These are phyloP conservation scores for Tromatobia lineatoria DNA, from an alignment of 2,888 invertebrate genomes.

Conservation along the genomic window DNA sequence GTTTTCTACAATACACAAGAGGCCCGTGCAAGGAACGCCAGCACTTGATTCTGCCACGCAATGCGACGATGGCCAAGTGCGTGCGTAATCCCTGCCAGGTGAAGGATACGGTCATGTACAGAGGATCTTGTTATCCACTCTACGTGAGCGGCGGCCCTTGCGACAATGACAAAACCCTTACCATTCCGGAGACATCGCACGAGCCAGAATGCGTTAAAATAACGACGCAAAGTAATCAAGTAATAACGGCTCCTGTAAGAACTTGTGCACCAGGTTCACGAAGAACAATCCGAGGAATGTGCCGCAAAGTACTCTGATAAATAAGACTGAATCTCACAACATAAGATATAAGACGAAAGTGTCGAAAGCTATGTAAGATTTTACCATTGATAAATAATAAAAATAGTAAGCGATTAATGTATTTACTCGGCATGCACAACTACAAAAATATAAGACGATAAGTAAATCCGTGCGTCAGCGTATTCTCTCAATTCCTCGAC, in stretches of 20 bases:
- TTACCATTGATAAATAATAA: background rate
- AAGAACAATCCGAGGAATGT: slow-evolving; percentile 61
- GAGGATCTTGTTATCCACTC: slow-evolving; percentile 85
- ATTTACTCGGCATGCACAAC: background rate
- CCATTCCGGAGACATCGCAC: slow-evolving; percentile 87
- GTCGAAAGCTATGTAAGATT: background rate
- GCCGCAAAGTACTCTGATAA: slow-evolving; percentile 52
- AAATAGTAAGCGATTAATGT: background rate
- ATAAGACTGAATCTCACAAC: background rate
- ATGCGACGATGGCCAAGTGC: slow-evolving; percentile 87
- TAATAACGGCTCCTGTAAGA: slow-evolving; percentile 63
- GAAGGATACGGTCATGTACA: slow-evolving; percentile 86
- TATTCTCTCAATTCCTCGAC: slow-evolving; percentile 16
- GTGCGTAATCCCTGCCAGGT: slow-evolving; percentile 87
- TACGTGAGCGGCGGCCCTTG: slow-evolving; percentile 85
- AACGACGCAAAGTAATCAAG: slow-evolving; percentile 42
- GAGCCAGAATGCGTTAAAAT: slow-evolving; percentile 86
- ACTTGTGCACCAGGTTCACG: slow-evolving; percentile 64
- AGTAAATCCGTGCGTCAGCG: background rate
- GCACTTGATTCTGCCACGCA: slow-evolving; percentile 86
- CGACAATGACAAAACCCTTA: slow-evolving; percentile 85
- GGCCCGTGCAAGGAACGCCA: slow-evolving; percentile 88
- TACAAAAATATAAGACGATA: background rate
- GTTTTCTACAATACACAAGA: slow-evolving; percentile 88
- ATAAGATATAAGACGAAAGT: background rate